A percentile compares a stretch with the other conserved stretches of the same genome.
phyloP scores from a whole-genome alignment of 1,140 invertebrate species.

The Macrosteles quadrilineatus region DNA sequence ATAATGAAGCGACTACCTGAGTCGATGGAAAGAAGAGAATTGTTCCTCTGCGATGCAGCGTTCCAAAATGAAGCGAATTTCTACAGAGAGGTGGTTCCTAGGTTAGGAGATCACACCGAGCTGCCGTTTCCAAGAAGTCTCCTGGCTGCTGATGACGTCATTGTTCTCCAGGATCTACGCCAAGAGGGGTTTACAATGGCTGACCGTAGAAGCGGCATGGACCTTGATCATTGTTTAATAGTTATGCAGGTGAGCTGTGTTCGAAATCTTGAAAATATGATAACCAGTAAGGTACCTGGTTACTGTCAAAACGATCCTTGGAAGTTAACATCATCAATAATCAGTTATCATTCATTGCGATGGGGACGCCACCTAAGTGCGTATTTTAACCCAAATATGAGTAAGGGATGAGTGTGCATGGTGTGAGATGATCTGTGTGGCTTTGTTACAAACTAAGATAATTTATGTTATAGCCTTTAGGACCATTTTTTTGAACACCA shows the following conservation, averaged over 20 bases:
- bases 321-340: too few species aligned
- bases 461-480: too few species aligned
- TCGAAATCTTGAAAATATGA: too few species aligned
- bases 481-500: too few species aligned
- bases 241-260: constrained; percentile 12
- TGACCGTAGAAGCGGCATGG: background rate
- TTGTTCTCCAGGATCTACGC: constrained; percentile 13
- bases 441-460: too few species aligned
- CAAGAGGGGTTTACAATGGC: constrained; percentile 17
- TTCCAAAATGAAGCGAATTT: background rate
- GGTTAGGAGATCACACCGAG: background rate
- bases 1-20: background rate
- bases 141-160: background rate
- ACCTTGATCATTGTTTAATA: constrained; percentile 14
- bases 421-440: too few species aligned
- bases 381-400: too few species aligned
- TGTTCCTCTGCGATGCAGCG: background rate
- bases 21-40: background rate
- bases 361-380: too few species aligned
- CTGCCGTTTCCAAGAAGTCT: constrained; percentile 6
- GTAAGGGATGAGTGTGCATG: too few species aligned
- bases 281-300: too few species aligned
- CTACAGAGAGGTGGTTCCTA: background rate
- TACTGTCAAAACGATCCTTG: too few species aligned
- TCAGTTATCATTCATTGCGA: too few species aligned